These are phyloP conservation scores for Archivesica marissinica DNA, from an alignment of 1,140 invertebrate species.

Conservation along the genomic window DNA sequence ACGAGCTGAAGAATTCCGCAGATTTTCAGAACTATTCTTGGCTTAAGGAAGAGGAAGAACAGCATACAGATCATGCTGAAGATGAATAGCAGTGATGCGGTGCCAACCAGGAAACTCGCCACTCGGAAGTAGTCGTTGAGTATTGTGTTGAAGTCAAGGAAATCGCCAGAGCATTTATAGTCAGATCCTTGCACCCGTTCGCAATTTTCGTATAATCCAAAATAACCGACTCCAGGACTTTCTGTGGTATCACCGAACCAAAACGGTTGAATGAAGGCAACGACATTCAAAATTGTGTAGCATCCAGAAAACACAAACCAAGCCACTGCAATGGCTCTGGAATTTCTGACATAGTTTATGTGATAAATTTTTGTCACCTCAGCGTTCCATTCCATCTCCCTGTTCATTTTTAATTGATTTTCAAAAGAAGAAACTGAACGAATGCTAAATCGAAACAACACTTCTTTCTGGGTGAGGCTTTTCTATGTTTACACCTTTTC, in stretches of 20 bases:
- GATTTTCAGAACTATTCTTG: slow-evolving; percentile 95
- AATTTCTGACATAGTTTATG: slow-evolving; percentile 95
- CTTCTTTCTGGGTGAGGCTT: slow-evolving; percentile 59
- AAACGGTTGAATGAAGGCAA: slow-evolving; percentile 97
- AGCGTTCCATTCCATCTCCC: slow-evolving; percentile 72
- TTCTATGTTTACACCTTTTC: slow-evolving; percentile 53
- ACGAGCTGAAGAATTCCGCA: slow-evolving; percentile 94
- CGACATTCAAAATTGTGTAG: slow-evolving; percentile 97
- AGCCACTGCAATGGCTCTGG: slow-evolving; percentile 96
- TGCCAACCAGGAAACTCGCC: slow-evolving; percentile 93
- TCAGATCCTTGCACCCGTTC: slow-evolving; percentile 84
- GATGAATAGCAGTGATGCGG: slow-evolving; percentile 93
- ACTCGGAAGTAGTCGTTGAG: slow-evolving; percentile 91
- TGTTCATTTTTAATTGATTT: slow-evolving; percentile 60
- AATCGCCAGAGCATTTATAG: slow-evolving; percentile 89
- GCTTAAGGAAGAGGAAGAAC: slow-evolving; percentile 97
- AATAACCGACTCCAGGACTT: slow-evolving; percentile 93
- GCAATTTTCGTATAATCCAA: slow-evolving; percentile 96
- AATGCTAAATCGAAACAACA: slow-evolving; percentile 12
- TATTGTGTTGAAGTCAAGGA: slow-evolving; percentile 93
- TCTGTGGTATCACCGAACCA: slow-evolving; percentile 93
- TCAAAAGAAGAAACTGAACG: not conserved
- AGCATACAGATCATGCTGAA: slow-evolving; percentile 92
- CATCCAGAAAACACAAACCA: slow-evolving; percentile 98
- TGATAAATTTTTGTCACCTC: slow-evolving; percentile 80